phyloP scores from a whole-genome alignment of 2,888 invertebrate genomes.

The Leptopilina myrica region DNA sequence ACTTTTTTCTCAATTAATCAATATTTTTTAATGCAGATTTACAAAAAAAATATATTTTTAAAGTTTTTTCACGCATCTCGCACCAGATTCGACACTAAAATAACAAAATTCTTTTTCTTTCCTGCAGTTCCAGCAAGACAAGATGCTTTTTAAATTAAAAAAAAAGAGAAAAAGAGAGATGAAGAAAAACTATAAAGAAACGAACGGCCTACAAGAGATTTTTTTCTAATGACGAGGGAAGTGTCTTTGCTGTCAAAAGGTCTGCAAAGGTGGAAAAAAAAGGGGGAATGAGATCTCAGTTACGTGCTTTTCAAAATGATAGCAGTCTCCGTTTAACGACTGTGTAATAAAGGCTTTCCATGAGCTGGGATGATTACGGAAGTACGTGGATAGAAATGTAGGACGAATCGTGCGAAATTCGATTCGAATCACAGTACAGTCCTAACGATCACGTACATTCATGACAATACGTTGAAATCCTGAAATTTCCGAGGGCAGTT shows the following conservation, averaged over 20 bases:
- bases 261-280: not conserved
- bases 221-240: slow-evolving; percentile 3
- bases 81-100: too few relatives aligned
- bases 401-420: slow-evolving; percentile 26
- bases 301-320: slow-evolving; percentile 6
- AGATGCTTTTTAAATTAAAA: too few relatives aligned
- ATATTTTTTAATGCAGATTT: too few relatives aligned
- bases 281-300: slow-evolving; percentile 7
- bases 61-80: too few relatives aligned
- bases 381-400: slow-evolving; percentile 37
- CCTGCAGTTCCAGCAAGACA: too few relatives aligned
- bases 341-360: slow-evolving; percentile 47
- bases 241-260: slow-evolving; percentile 4
- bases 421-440: slow-evolving; percentile 38
- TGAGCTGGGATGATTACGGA: slow-evolving; percentile 44
- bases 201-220: slow-evolving; percentile 1
- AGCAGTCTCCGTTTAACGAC: slow-evolving; percentile 46
- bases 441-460: slow-evolving; percentile 33
- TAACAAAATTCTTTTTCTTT: too few relatives aligned
- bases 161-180: not conserved
- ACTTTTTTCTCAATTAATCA: too few relatives aligned
- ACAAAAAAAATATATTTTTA: too few relatives aligned
- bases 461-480: slow-evolving; percentile 16
- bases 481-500: slow-evolving; percentile 34
- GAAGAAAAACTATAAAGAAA: not conserved